Evolutionary conservation across 2,113 vertebrate genomes (phyloP), one percentile per base, ranked within the genome.

Genomic region (Abramis brama): DNA sequence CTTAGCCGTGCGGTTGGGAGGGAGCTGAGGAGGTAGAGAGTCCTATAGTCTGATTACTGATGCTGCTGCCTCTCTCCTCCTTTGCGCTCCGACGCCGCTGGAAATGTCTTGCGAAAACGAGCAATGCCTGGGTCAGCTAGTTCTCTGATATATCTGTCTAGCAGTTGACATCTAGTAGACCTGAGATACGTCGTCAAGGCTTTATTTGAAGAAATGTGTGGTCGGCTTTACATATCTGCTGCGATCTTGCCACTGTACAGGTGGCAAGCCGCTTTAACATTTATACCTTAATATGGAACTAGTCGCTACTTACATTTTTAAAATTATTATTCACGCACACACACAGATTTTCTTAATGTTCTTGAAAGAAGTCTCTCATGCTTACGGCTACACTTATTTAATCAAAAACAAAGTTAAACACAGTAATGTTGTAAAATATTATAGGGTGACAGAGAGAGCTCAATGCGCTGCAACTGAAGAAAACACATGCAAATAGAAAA

Each of bases 11-110:
- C 50, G 36, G 50, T 84, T 87, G 55, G 80, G 68, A 75, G 64
- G 75, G 50, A 76, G 85, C 43, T 86, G 78, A 76, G 33, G 71
- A 73, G 66, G 77, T 43, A 86, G 78, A 45, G 59, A 71, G 88
- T 88, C 89, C 79, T 89, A 1, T 36, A 86, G 90, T 88, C 89
- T 92, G 86, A 92, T 93, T 90, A 91, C 83, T 79, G 77, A 92
- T 92, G 89, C 90, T 88, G 78, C 86, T 85, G 88, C 89, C 87
- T 87, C 90, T 88, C 86, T 87, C 85, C 89, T 82, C 36, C 55
- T 80, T 62, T 82, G 89, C 85, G 86, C 80, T 89, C 70, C 84
- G 81, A 85, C 91, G 81, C 88, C 85, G 88, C 82, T 74, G 15
- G 90, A 90, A 89, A 59, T 43, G 87, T 88, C 87, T 19, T 30